Base-by-base conservation (phyloP, 2,888 invertebrate species). In the Perizoma flavofasciatum region DNA sequence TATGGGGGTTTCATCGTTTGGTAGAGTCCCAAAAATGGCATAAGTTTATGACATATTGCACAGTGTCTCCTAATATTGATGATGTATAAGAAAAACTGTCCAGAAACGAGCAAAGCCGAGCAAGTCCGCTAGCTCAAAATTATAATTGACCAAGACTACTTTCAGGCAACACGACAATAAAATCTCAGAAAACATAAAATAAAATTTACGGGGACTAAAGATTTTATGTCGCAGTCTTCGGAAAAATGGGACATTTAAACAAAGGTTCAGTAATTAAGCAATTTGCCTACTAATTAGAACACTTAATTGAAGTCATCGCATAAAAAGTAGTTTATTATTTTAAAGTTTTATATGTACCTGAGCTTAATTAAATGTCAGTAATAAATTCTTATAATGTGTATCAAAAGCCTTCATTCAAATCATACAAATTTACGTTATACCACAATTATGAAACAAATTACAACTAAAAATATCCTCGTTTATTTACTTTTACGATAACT, bases 131-230 rank as follows among this genome's bases (percentile, higher is more conserved):
- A 61, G 61, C 49, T 35, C 34, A 41, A 46, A 39, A 22, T 65
- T 65, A 65, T 71, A 74, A 73, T 73, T 69, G 68, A 62, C 64
- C 65, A 62, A 63, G 51, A 66, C 52, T 61, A 44, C 55, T 48
- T 62, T 69, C 66, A 67, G 66, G 61, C 61, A 57, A 59, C 49
- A 67, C 62, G 68, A 70, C 67, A 68, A 65, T 67, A 69, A 69
- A 70, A 64, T 65, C 58, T 59, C 62, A 48, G 53, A 58, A 61
- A 62, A 50, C 64, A 63, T 67, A 63, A 68, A 67, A 67, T 66
- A 60, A 61, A 66, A 67, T 67, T 66, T 67, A 69, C 59, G 58
- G 57, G 61, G 59, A 61, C 63, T 59, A 60, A 61, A 43, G 49
- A 22, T 54, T 61, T 61, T 51, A 61, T 58, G 62, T 62, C 58